Conservation (phyloP, 2,113 vertebrate species). For the Bothrops jararaca region DNA sequence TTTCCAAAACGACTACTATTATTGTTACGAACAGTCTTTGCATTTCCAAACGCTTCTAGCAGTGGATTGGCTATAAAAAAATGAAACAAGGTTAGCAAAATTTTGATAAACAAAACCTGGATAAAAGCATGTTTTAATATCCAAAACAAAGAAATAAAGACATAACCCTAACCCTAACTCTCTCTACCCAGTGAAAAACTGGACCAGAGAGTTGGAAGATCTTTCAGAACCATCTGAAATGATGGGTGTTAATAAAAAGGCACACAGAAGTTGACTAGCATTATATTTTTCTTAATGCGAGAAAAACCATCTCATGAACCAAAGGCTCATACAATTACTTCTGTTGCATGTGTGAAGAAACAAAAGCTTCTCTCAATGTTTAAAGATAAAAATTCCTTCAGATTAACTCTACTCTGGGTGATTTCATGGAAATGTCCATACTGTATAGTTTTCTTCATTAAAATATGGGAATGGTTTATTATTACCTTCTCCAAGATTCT, state of each 20-base stretch:
- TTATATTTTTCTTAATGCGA: neutral
- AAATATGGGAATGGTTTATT: neutral
- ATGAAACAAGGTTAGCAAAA: neutral
- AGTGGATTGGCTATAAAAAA: conserved; percentile 85
- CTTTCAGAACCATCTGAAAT: neutral
- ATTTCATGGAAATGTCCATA: neutral
- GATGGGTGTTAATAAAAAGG: neutral
- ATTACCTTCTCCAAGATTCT: neutral
- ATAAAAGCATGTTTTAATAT: neutral
- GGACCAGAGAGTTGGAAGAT: neutral
- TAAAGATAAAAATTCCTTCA: neutral
- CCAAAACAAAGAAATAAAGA: neutral
- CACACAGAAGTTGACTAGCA: neutral
- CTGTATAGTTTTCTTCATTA: neutral
- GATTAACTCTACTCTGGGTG: neutral
- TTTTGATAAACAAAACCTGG: neutral
- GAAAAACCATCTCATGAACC: neutral
- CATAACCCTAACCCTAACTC: neutral
- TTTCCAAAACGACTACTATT: conserved; percentile 98
- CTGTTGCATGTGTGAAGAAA: neutral
- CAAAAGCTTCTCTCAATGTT: neutral
- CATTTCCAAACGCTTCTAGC: conserved; percentile 95
- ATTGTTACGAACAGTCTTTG: conserved; percentile 97
- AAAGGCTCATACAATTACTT: neutral
- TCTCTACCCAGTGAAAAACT: neutral